These are phyloP conservation scores for Cynocephalus volans DNA, from an alignment of 2,113 vertebrate species.

Conservation along the genomic window DNA sequence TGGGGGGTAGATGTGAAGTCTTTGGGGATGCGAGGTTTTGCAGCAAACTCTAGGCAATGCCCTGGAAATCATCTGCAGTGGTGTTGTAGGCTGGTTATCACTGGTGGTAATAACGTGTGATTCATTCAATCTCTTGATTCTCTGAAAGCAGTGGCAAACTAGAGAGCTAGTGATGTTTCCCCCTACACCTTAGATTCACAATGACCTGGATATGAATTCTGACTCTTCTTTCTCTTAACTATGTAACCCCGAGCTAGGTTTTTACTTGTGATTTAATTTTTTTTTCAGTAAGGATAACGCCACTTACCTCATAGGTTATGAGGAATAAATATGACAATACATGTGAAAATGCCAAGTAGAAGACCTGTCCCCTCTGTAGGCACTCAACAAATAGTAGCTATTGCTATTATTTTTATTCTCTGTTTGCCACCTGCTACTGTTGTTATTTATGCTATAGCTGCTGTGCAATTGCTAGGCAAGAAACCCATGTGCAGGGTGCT, in stretches of 20 bases:
- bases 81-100: background rate
- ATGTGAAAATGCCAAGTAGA: background rate
- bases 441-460: background rate
- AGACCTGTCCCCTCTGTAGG: background rate
- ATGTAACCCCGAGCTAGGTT: background rate
- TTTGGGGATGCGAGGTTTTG: background rate
- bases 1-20: background rate
- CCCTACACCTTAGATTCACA: background rate
- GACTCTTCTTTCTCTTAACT: background rate
- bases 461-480: background rate
- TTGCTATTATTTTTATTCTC: background rate
- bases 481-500: background rate
- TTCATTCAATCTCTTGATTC: background rate
- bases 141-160: constrained; percentile 23
- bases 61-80: background rate
- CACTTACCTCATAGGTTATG: background rate
- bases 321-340: background rate
- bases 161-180: background rate
- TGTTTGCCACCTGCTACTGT: background rate
- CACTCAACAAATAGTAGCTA: background rate
- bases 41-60: background rate
- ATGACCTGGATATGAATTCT: constrained; percentile 9
- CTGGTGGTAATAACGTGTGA: background rate
- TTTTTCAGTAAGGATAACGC: background rate
- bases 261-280: constrained; percentile 33